Evolutionary conservation across 2,113 vertebrate species (phyloP), one percentile per base, ranked within the genome.

Genomic region (Burhinus oedicnemus): DNA sequence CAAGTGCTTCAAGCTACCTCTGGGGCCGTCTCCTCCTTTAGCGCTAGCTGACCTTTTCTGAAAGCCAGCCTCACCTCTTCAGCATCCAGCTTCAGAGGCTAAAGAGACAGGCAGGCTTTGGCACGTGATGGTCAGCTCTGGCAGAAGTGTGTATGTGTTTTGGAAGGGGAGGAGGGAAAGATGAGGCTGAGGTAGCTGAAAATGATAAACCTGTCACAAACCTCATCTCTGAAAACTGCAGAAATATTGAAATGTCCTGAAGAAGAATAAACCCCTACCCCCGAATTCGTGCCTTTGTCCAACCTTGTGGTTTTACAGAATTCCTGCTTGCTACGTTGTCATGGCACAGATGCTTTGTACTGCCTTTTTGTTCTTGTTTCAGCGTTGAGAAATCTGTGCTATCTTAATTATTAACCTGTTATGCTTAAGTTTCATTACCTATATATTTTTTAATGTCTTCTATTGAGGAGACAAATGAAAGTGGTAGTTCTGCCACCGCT

Each of bases 351-450:
- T 45, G 62, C 42, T 83, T 77, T 88, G 90, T 93, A 49, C 84
- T 94, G 84, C 75, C 52, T 95, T 95, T 82, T 38, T 91, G 87
- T 80, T 96, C 87, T 70, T 68, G 49, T 62, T 89, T 58, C 89
- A 89, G 70, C 0, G 0, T 12, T 83, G 75, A 94, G 91, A 93
- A 52, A 57, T 86, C 91, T 83, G 54, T 91, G 91, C 84, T 84
- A 17, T 65, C 93, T 95, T 91, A 94, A 97, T 96, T 51, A 96
- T 95, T 94, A 94, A 93, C 91, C 91, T 95, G 87, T 88, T 94
- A 58, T 74, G 75, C 87, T 93, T 70, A 80, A 72, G 66, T 89
- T 96, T 77, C 89, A 58, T 93, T 95, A 22, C 82, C 58, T 80
- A 36, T 87, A 27, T 94, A 57, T 91, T 89, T 94, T 95, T 96